Conservation (phyloP, 2,113 vertebrate genomes). For the Zapornia atra region DNA sequence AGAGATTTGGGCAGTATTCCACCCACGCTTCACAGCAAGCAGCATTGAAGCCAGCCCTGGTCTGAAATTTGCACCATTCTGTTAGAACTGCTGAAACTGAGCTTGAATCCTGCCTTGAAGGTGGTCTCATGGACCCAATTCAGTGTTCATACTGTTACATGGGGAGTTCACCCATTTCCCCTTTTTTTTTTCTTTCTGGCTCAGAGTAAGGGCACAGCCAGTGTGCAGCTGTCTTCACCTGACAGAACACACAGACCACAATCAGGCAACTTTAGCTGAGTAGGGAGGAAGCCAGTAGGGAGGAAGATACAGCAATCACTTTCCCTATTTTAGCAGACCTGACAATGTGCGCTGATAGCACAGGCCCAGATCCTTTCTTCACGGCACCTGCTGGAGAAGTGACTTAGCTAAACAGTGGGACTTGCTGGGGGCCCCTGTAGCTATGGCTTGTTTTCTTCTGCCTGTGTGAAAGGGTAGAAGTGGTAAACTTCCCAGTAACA, state of each 20-base stretch:
- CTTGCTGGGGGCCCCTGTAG: background rate
- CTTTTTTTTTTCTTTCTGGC: background rate
- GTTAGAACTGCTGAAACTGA: background rate
- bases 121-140: background rate
- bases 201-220: background rate
- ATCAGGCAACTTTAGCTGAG: background rate
- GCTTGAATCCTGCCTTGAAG: background rate
- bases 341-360: background rate
- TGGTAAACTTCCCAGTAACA: background rate
- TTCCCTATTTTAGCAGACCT: background rate
- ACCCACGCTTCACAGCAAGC: background rate
- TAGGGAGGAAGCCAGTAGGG: background rate
- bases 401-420: background rate
- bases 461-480: background rate
- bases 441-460: background rate
- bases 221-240: background rate
- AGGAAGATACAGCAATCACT: background rate
- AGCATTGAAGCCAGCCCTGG: background rate
- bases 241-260: background rate
- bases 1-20: background rate
- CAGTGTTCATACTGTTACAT: background rate
- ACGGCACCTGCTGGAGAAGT: background rate
- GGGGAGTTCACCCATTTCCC: background rate
- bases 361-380: background rate
- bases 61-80: background rate